Conservation (phyloP, 2,797 vertebrate species). For the Numenius phaeopus region DNA sequence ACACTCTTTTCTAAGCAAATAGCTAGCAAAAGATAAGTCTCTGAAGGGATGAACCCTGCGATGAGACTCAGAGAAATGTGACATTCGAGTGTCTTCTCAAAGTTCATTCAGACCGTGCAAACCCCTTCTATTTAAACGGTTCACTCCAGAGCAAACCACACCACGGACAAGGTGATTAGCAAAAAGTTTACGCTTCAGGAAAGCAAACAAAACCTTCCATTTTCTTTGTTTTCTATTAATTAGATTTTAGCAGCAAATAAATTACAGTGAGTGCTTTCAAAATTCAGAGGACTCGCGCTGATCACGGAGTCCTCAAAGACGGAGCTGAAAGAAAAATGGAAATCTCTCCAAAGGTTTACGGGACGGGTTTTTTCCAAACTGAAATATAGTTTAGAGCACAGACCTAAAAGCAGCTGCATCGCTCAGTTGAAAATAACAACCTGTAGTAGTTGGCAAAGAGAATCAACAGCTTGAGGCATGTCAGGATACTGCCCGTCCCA, state of each 20-base stretch:
- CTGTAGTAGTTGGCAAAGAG: neutral
- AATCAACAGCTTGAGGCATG: neutral
- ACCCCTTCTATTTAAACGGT: neutral
- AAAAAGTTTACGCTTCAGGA: neutral
- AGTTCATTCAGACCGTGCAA: constrained; percentile 2
- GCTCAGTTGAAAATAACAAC: neutral
- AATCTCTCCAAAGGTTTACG: neutral
- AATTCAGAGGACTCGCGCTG: neutral
- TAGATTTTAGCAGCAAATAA: neutral
- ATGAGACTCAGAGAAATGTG: neutral
- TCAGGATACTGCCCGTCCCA: neutral
- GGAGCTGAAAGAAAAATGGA: neutral
- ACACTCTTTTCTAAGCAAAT: constrained; percentile 1
- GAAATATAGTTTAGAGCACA: neutral
- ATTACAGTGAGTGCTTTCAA: neutral
- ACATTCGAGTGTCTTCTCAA: neutral
- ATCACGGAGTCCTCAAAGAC: neutral
- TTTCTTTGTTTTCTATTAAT: neutral
- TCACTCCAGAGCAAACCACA: neutral
- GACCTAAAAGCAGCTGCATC: neutral
- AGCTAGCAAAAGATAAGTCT: constrained; percentile 2
- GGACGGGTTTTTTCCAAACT: rapidly evolving
- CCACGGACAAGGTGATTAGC: neutral
- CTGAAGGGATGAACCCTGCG: neutral
- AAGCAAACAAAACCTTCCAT: neutral